Evolutionary conservation across 2,797 vertebrate species (phyloP).

Genomic region (Cyclopterus lumpus): DNA sequence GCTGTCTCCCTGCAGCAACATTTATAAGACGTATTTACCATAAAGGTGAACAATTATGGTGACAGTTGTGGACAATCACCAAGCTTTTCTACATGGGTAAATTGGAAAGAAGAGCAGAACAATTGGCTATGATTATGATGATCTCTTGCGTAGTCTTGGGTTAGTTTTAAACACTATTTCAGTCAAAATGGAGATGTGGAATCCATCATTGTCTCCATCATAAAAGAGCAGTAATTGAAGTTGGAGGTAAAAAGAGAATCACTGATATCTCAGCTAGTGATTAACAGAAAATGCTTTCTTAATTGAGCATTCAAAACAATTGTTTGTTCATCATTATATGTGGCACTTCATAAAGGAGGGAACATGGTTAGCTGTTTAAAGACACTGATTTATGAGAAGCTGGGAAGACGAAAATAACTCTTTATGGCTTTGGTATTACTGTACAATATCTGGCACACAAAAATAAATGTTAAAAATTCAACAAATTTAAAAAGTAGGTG

Average conservation of each 20-base stretch:
- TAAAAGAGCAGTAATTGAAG: slow-evolving; percentile 38
- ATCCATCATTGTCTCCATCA: slow-evolving; percentile 25
- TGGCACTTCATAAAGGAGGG: slow-evolving; percentile 6
- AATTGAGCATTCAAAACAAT: slow-evolving; percentile 11
- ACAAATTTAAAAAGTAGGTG: not conserved
- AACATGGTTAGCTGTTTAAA: slow-evolving; percentile 11
- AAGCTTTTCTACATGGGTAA: not conserved
- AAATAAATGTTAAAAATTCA: not conserved
- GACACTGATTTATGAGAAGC: slow-evolving; percentile 4
- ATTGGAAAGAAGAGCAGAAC: slow-evolving; percentile 18
- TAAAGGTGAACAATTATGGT: not conserved
- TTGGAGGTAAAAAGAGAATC: slow-evolving; percentile 14
- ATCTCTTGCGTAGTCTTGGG: slow-evolving; percentile 1
- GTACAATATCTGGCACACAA: not conserved
- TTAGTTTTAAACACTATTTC: slow-evolving; percentile 28
- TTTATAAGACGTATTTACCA: slow-evolving; percentile 22
- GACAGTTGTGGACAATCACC: not conserved
- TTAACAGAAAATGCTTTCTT: slow-evolving; percentile 32
- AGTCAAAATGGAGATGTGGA: slow-evolving; percentile 11
- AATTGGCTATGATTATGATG: slow-evolving; percentile 30
- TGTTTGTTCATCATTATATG: slow-evolving; percentile 46
- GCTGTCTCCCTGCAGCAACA: slow-evolving; percentile 9
- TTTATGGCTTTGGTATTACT: not conserved
- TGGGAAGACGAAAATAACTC: not conserved
- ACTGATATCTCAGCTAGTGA: slow-evolving; percentile 16